phyloP scores from a whole-genome alignment of 2,888 invertebrate species.

The Chironomus riparius region DNA sequence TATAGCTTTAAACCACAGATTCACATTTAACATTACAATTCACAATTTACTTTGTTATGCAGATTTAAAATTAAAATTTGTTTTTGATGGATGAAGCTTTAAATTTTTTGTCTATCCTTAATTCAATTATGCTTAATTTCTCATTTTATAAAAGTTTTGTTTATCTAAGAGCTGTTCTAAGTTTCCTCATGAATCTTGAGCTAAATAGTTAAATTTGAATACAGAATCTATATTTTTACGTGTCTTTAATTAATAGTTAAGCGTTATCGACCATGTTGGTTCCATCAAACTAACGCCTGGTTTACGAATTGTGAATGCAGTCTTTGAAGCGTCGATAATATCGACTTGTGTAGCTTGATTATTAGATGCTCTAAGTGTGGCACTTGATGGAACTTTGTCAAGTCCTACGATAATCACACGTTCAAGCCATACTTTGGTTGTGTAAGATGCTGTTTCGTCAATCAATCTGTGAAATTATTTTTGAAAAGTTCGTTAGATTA shows the following conservation, averaged over 20 bases:
- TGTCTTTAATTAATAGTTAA: constrained; percentile 39
- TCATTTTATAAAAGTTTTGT: too few species aligned
- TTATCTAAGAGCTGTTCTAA: too few species aligned
- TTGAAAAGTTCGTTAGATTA: too few species aligned
- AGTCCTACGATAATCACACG: constrained; percentile 76
- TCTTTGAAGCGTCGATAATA: constrained; percentile 54
- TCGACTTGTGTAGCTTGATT: constrained; percentile 53
- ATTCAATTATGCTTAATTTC: too few species aligned
- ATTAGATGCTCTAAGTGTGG: constrained; percentile 43
- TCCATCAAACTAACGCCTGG: constrained; percentile 74
- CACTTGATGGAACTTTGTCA: constrained; percentile 56
- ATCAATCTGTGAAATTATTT: constrained; percentile 46
- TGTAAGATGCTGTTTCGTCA: constrained; percentile 56
- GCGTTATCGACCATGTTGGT: constrained; percentile 59
- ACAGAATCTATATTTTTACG: not conserved
- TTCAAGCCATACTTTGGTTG: constrained; percentile 80
- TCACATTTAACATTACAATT: too few species aligned
- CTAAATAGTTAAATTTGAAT: too few species aligned
- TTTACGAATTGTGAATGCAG: constrained; percentile 67
- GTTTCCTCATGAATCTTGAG: too few species aligned
- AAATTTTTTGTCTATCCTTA: too few species aligned
- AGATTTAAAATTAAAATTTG: too few species aligned
- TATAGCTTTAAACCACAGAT: too few species aligned
- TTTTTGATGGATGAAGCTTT: too few species aligned
- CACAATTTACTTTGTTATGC: too few species aligned